Evolutionary conservation across 1,140 invertebrate species (phyloP), one percentile per base, ranked within the genome.

Genomic region (Drosophila watanabei): DNA sequence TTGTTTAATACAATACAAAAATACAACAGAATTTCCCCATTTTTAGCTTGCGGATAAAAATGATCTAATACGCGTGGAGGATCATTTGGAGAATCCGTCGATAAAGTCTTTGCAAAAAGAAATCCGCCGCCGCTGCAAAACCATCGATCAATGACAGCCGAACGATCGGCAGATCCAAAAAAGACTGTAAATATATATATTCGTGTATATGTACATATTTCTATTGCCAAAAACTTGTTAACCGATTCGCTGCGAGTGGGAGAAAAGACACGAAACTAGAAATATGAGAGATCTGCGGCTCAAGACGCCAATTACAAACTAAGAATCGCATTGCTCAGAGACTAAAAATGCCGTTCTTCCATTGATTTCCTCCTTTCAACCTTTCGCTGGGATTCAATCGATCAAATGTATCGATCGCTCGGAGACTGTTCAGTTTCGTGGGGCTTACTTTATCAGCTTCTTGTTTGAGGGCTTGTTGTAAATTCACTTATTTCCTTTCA

Each of bases 311-410:
- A 63, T 35, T 45, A 63, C 54, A 57, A 57, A n/a, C 7, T 28
- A 39, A 41, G 54, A 57, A 39, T 33, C 30, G 39, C 28, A 57
- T 32, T 45, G 39, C 54, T 56, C 30, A 14, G 33, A 10, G 18
- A 41, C 6, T 8, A 5, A 41, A 11, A 64, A 13, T 13, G 63
- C 20, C 37, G 33, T 43, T 73, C n/a, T 77, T 80, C 76, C 79
- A 87, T 80, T 87, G 84, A 83, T 87, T 87, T 88, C 83, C 83
- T 76, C 66, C 56, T 82, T 77, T 75, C 41, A 51, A 35, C 48
- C 68, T 58, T 79, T 73, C 75, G 46, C 28, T 60, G 18, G 13
- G 11, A 20, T 20, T 4, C 24, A 16, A 37, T 37, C 52, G 52
- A 39, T 57, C 11, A 11, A 57, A 56, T 3, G 8, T n/a, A 56